A percentile compares a stretch with the other conserved stretches of the same genome.
Evolutionary conservation across 2,797 vertebrate genomes (phyloP).

Genomic region (Bradypodion ventrale): DNA sequence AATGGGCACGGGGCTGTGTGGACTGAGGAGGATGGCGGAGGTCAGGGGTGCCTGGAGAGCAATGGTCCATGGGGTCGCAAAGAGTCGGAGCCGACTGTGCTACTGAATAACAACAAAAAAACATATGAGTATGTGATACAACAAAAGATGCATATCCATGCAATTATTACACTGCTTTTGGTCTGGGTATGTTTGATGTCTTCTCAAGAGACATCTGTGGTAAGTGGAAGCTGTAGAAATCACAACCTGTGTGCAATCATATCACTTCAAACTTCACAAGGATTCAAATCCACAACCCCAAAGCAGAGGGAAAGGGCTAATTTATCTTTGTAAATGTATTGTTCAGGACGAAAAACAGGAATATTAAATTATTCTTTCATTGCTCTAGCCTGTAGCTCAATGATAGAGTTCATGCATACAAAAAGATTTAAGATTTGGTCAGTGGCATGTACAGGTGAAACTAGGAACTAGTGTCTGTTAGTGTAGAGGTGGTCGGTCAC

Average conservation of each 20-base stretch:
- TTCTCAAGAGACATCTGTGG: too few species aligned
- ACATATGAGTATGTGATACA: not conserved
- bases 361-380: not conserved
- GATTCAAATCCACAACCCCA: too few species aligned
- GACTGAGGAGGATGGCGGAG: too few species aligned
- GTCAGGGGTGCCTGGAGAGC: too few species aligned
- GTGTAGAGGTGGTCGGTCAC: not conserved
- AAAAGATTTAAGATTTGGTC: not conserved
- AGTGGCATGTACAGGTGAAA: too few species aligned
- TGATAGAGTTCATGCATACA: not conserved
- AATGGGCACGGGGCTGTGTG: too few species aligned
- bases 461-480: not conserved
- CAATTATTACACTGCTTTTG: not conserved
- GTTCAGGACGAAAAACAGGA: not conserved
- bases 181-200: not conserved
- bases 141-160: not conserved
- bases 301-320: not conserved
- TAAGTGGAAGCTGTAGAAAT: not conserved
- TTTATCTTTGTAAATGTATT: not conserved
- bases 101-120: too few species aligned
- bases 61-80: too few species aligned
- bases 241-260: not conserved
- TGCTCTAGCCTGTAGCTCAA: not conserved
- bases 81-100: too few species aligned
- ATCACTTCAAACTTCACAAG: not conserved